Conservation (phyloP, 2,797 vertebrate genomes). For the Cottoperca gobio region DNA sequence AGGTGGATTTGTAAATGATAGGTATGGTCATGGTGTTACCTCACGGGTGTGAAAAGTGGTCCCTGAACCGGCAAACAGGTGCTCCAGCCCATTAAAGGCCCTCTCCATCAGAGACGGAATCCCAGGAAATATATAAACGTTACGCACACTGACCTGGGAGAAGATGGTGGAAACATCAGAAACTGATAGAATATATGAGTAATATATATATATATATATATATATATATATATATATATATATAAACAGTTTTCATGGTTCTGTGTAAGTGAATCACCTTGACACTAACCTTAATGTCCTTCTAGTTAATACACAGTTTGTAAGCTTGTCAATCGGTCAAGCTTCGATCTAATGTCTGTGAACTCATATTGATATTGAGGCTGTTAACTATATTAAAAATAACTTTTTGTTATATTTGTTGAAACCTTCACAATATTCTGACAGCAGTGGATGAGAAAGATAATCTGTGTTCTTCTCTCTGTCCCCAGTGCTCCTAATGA, state of each 20-base stretch:
- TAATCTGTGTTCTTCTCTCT: too few species aligned
- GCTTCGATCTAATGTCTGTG: background rate
- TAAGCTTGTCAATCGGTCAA: background rate
- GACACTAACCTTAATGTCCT: background rate
- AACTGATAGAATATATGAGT: too few species aligned
- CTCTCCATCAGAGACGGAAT: conserved; percentile 90
- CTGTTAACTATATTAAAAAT: too few species aligned
- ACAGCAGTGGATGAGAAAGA: too few species aligned
- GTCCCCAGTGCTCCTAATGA: too few species aligned
- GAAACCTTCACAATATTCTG: too few species aligned
- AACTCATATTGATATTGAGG: background rate
- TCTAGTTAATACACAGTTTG: background rate
- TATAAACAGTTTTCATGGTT: too few species aligned
- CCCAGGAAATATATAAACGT: conserved; percentile 95
- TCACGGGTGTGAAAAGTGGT: conserved; percentile 88
- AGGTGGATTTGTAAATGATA: background rate
- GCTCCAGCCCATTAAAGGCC: conserved; percentile 87
- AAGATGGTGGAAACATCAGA: background rate
- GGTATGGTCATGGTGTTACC: conserved; percentile 50
- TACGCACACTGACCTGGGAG: conserved; percentile 88
- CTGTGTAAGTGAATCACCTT: background rate
- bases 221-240: too few species aligned
- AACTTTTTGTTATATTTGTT: too few species aligned
- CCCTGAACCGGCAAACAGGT: conserved; percentile 87
- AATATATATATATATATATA: too few species aligned